phyloP scores from a whole-genome alignment of 1,140 invertebrate genomes.

The Leptopilina clavipes region DNA sequence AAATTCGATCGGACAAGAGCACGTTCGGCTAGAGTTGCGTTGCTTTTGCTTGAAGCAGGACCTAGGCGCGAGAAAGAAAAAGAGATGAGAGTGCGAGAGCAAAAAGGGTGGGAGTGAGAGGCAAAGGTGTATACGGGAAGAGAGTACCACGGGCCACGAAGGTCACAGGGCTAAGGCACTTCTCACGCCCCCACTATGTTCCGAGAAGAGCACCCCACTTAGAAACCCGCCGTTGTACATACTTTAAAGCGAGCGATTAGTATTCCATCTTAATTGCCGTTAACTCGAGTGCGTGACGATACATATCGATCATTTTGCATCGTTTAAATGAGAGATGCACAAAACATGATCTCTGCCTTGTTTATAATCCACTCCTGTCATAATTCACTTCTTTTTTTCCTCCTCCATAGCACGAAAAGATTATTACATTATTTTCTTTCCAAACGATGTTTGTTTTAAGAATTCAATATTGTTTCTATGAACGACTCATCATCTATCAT shows the following conservation, averaged over 20 bases:
- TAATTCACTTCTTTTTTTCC: no score
- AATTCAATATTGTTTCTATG: neutral
- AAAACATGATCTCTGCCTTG: neutral
- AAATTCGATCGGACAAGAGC: constrained; percentile 72
- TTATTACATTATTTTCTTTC: neutral
- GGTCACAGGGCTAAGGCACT: constrained; percentile 75
- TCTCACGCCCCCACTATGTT: constrained; percentile 73
- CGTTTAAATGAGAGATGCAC: neutral
- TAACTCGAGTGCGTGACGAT: constrained; percentile 67
- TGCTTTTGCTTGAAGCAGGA: constrained; percentile 38
- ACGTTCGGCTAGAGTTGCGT: constrained; percentile 53
- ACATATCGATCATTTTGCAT: constrained; percentile 66
- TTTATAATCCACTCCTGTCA: constrained; percentile 3
- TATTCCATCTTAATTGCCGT: constrained; percentile 73
- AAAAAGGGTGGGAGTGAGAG: constrained; percentile 28
- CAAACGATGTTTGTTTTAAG: constrained; percentile 3
- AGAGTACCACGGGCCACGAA: constrained; percentile 63
- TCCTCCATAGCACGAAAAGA: no score
- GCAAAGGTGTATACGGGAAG: constrained; percentile 39
- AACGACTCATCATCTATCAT: neutral
- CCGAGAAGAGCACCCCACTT: constrained; percentile 68
- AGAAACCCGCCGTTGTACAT: constrained; percentile 63
- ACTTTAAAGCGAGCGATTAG: constrained; percentile 71
- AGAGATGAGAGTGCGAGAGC: neutral
- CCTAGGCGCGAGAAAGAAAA: constrained; percentile 37